Evolutionary conservation across 2,113 vertebrate species (phyloP).

Genomic region (Vicugna pacos): DNA sequence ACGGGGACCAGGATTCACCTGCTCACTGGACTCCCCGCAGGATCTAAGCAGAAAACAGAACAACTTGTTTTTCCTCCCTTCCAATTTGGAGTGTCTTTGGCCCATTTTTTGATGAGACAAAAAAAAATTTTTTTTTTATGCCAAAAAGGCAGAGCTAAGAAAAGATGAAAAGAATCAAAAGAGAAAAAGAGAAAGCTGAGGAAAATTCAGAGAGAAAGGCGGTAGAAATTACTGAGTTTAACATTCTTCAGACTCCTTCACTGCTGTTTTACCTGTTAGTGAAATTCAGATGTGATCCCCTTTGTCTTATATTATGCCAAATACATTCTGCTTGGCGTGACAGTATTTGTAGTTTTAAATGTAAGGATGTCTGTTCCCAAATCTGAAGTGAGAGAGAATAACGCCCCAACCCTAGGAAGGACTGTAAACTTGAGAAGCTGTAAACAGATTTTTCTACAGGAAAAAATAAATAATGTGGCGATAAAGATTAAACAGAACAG

Average conservation of each 20-base stretch:
- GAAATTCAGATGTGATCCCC: neutral
- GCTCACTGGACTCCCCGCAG: accelerated
- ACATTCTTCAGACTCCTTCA: neutral
- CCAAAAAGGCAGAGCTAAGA: neutral
- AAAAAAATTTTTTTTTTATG: neutral
- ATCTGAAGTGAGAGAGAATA: neutral
- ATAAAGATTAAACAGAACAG: neutral
- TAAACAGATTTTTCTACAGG: constrained; percentile 15
- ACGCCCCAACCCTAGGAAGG: neutral
- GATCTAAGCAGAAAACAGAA: neutral
- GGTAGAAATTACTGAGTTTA: neutral
- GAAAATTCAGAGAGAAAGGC: neutral
- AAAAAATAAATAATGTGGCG: neutral
- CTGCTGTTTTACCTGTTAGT: neutral
- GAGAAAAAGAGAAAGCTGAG: neutral
- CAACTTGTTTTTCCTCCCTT: neutral
- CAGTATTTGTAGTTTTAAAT: neutral
- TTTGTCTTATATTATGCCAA: neutral
- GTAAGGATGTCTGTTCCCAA: neutral
- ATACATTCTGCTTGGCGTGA: neutral
- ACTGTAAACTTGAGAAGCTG: neutral
- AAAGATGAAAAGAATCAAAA: neutral
- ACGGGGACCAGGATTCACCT: neutral
- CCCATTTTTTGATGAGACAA: neutral
- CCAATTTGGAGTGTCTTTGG: neutral